Base-by-base conservation (phyloP, 2,113 vertebrate species). In the Piaya cayana region DNA sequence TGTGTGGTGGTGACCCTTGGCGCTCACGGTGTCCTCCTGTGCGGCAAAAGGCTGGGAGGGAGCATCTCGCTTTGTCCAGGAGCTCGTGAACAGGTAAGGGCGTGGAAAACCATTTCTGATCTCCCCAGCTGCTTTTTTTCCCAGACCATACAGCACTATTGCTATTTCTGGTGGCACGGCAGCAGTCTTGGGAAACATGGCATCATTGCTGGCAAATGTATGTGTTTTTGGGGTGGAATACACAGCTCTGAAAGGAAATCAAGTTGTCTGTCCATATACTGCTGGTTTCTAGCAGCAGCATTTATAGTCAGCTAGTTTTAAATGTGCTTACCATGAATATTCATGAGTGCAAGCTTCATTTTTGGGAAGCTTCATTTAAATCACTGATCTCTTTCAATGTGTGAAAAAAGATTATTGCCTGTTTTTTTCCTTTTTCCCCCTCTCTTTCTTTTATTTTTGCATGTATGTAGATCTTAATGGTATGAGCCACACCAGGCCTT, bases 1-100 rank as follows among this genome's bases (percentile, higher is more conserved):
- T 99, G 98, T 71, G 97, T 99, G 76, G 97, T 99, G 79, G 98
- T 99, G 80, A 99, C 98, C 20, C 97, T 99, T 0, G 98, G 99
- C 0, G 52, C 96, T 7, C 67, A 98, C 0, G 99, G 99, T 2
- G 94, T 99, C 86, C 93, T 99, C 68, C 71, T 99, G 71, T 99
- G 98, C 42, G 98, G 98, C 78, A 98, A 95, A 65, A 97, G 97
- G 47, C 70, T 97, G 15, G 97, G 68, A 58, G 98, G 97, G 55
- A 97, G 97, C 3, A 92, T 99, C 78, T 96, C 74, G 4, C 97
- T 99, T 80, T 65, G 34, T 81, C 98, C 98, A 56, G 97, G 90
- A 89, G 95, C 95, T 76, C 71, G 53, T 1, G n/a, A 71, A 25
- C 94, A 53, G 97, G 98, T 99, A 95, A 95, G 78, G 32, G 23